Percentiles rank a stretch among this genome's conserved stretches.
phyloP scores from a whole-genome alignment of 1,140 invertebrate species.

The Cyclargus thomasi region DNA sequence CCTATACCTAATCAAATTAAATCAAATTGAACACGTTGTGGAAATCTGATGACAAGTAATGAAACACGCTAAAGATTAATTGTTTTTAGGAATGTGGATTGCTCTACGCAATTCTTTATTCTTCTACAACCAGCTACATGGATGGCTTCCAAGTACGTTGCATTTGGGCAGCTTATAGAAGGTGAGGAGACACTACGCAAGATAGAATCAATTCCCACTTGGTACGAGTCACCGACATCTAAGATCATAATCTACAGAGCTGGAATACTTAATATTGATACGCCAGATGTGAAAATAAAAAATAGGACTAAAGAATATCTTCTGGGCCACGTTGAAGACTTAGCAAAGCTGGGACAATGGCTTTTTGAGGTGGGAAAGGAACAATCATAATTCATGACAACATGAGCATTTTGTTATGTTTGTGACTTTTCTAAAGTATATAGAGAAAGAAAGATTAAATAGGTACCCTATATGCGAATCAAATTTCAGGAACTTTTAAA shows the following conservation, averaged over 20 bases:
- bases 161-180: constrained; percentile 82
- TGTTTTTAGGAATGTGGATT: constrained; percentile 69
- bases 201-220: constrained; percentile 70
- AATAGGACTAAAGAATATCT: constrained; percentile 50
- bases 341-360: constrained; percentile 38
- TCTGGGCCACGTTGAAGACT: constrained; percentile 54
- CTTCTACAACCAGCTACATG: constrained; percentile 83
- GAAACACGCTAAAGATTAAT: not conserved
- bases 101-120: constrained; percentile 88
- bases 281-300: constrained; percentile 52
- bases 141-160: constrained; percentile 85
- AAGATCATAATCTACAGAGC: constrained; percentile 58
- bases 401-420: not conserved
- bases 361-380: constrained; percentile 37
- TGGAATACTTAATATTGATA: constrained; percentile 55
- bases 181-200: constrained; percentile 67
- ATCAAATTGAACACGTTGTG: too few relatives aligned
- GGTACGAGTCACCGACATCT: constrained; percentile 67
- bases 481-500: constrained; percentile 28
- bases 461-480: too few relatives aligned
- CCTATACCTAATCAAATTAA: too few relatives aligned
- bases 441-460: too few relatives aligned
- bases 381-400: not conserved
- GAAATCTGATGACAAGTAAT: too few relatives aligned
- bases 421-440: too few relatives aligned